Evolutionary conservation across 2,797 vertebrate genomes (phyloP), one percentile per base, ranked within the genome.

Genomic region (Borostomias antarcticus): DNA sequence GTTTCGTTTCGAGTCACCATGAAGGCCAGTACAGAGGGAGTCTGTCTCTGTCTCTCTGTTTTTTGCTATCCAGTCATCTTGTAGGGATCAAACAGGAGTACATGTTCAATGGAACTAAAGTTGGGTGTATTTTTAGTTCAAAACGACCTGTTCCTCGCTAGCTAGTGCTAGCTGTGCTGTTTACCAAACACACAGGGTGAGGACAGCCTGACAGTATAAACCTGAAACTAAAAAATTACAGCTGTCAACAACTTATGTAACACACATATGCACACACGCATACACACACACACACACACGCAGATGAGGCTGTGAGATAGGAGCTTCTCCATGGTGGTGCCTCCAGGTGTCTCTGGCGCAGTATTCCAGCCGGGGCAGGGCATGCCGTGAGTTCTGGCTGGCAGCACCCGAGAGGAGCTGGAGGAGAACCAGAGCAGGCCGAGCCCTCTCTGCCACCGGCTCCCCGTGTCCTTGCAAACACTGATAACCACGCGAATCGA

Each of bases 51-150:
- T 35, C 25, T 29, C 35, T 28, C 28, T 43, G 37, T 35, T 28
- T 32, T 47, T 30, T 32, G 30, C 40, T 35, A 45, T 4, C 9
- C 6, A 9, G 23, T 30, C 6, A 5, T 56, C 62, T 76, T 71
- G 61, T 30, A 72, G 48, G 32, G 69, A 69, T 70, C 58, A 65
- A 62, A 82, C 45, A 77, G 30, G 69, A 63, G 51, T 23, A 75
- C 78, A 77, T 64, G 79, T 77, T 85, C 74, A 83, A 75, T 81
- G 72, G 64, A 67, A 73, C 77, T 50, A 19, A 29, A 59, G 19
- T 51, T 13, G 35, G 35, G 8, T 40, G 9, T 78, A 87, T 84
- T 82, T 81, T 82, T 83, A 83, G 85, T n/a, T n/a, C n/a, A n/a
- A n/a, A n/a, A n/a, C n/a, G n/a, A n/a, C n/a, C n/a, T n/a, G n/a